Evolutionary conservation across 2,797 vertebrate species (phyloP), one percentile per base, ranked within the genome.

Genomic region (Lophius americanus): DNA sequence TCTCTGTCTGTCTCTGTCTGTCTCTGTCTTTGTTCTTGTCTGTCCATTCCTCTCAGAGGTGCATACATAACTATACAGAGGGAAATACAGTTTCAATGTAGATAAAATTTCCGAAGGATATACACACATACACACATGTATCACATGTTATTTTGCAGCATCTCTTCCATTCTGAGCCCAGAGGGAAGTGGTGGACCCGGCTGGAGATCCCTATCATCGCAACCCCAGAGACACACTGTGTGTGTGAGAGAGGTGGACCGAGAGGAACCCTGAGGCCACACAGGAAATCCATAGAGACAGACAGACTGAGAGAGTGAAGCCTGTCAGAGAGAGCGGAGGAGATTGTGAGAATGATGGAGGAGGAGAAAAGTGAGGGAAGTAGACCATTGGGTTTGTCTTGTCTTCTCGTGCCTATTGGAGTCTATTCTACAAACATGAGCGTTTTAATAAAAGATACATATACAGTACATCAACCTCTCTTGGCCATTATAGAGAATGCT

Each of bases 221-320:
- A 3, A 75, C 81, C 83, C 86, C 75, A 83, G 88, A 90, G 88
- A 91, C 89, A 86, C 78, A 77, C 41, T 72, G 63, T 55, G 57
- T 71, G 55, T 57, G 51, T 70, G 64, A 63, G 62, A 55, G 60
- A 55, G 64, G 85, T 85, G 82, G 71, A 86, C 85, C 70, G 74
- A 71, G 73, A 82, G 77, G 65, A 81, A 82, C 89, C 91, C 80
- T 36, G 86, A 91, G 93, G 92, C 91, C 86, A 90, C 89, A 92
- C 89, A 92, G 90, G 90, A 93, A 93, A 90, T 92, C 91, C 85
- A 88, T 83, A 92, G 91, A 93, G 92, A 92, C 90, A 91, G 88
- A 84, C 82, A 90, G 91, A 86, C 90, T 90, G 89, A 91, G 87
- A 91, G 90, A 92, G 83, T 90, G 90, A 91, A 88, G 89, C 68